Evolutionary conservation across 1,140 invertebrate species (phyloP), one percentile per base, ranked within the genome.

Genomic region (Eulimnadia texana): DNA sequence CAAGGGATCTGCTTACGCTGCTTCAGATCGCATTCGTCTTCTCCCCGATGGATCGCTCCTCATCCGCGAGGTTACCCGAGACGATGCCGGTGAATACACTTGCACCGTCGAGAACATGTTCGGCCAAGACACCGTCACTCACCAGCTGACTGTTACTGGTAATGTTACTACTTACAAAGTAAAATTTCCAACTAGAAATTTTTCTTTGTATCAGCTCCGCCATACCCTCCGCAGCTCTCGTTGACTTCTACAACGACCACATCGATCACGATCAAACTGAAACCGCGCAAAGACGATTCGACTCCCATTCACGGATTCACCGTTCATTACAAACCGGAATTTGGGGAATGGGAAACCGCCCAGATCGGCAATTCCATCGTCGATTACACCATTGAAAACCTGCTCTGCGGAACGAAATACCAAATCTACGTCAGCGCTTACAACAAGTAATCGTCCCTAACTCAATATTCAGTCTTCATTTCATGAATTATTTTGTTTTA

Each of bases 61-160:
- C 60, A 93, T 98, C 54, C 86, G 88, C 64, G 84, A 88, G 66
- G 87, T 95, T 0, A 86, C 87, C 53, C 80, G 89, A 54, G 84
- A 87, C 63, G 91, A 95, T 74, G 90, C 88, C 61, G 90, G 88
- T 33, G 87, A 92, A 73, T 93, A 92, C 68, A 77, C 77, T 0
- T 97, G 93, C 73, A 84, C 85, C 65, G 93, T 93, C 3, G 88
- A 90, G 70, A 97, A 96, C 74, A 84, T 86, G 13, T 93, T 90
- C 72, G 92, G 92, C 33, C 86, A 88, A 65, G 91, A 93, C 68
- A 88, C 84, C 22, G 90, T 93, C 49, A 93, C 90, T 3, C 91
- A 95, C 71, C 84, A 85, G 53, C 76, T 97, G 24, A 82, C 90
- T 63, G 90, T 96, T 3, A 79, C 90, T 64, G 86, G 87, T 89